These are phyloP conservation scores for Choloepus hoffmanni DNA, from an alignment of 2,113 vertebrate genomes.

Conservation along the genomic window DNA sequence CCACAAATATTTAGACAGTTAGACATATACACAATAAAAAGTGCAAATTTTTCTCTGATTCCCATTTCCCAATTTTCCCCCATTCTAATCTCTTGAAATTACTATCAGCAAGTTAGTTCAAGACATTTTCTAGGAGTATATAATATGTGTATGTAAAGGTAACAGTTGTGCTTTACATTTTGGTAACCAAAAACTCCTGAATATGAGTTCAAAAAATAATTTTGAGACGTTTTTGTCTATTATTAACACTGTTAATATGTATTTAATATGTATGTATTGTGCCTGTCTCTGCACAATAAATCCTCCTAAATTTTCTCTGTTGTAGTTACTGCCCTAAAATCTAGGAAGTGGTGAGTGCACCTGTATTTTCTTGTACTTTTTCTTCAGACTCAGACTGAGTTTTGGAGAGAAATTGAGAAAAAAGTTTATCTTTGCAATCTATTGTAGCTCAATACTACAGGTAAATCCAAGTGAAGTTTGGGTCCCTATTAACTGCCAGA, in stretches of 20 bases:
- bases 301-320: conserved; percentile 27
- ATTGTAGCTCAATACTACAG: conserved; percentile 46
- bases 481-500: conserved; percentile 8
- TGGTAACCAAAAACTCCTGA: conserved; percentile 31
- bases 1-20: neutral
- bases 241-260: neutral
- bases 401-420: conserved; percentile 48
- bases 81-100: conserved; percentile 23
- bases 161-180: conserved; percentile 50
- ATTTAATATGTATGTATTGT: neutral
- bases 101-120: conserved; percentile 5
- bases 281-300: neutral
- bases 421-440: neutral
- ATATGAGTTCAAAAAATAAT: conserved; percentile 38
- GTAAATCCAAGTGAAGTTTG: conserved; percentile 18
- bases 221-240: conserved; percentile 17
- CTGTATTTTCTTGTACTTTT: neutral
- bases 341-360: neutral
- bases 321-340: conserved; percentile 39
- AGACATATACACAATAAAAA: neutral
- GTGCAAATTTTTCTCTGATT: neutral
- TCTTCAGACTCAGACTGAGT: conserved; percentile 8
- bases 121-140: neutral
- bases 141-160: conserved; percentile 12
- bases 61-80: neutral